phyloP scores from a whole-genome alignment of 1,140 invertebrate species.

The Trinorchestia longiramus region DNA sequence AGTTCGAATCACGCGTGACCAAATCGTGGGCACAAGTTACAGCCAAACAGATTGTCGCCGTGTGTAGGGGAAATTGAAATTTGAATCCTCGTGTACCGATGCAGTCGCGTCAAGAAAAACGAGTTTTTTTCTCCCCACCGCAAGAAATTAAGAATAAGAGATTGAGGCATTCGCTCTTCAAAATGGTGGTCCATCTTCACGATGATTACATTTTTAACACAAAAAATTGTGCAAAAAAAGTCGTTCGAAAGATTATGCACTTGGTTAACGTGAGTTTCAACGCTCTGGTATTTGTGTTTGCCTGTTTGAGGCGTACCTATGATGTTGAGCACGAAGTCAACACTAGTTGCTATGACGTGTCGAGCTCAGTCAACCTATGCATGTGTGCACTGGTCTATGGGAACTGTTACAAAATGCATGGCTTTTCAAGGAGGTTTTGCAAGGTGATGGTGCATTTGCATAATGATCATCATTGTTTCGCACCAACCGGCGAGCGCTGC shows the following conservation, averaged over 20 bases:
- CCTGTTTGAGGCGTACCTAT: neutral
- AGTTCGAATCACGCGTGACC: constrained; percentile 40
- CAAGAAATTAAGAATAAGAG: neutral
- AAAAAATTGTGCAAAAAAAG: neutral
- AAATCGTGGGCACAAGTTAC: constrained; percentile 37
- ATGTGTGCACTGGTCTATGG: constrained; percentile 18
- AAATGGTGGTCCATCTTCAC: constrained; percentile 3
- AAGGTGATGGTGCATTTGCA: constrained; percentile 29
- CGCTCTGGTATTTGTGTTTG: neutral
- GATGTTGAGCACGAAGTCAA: constrained; percentile 10
- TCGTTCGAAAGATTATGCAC: neutral
- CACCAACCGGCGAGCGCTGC: neutral
- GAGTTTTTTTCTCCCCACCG: neutral
- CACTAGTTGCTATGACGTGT: neutral
- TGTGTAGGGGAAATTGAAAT: constrained; percentile 10
- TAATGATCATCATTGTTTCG: constrained; percentile 53
- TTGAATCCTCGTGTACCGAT: neutral
- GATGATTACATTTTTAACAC: constrained; percentile 6
- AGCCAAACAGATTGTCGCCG: constrained; percentile 1
- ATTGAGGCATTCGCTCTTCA: constrained; percentile 28
- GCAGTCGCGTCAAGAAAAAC: neutral
- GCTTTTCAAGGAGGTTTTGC: constrained; percentile 22
- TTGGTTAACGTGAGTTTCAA: neutral
- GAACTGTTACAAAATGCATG: constrained; percentile 50
- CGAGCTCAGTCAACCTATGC: neutral